Evolutionary conservation across 2,888 invertebrate genomes (phyloP).

Genomic region (Cantharis flavilabris): DNA sequence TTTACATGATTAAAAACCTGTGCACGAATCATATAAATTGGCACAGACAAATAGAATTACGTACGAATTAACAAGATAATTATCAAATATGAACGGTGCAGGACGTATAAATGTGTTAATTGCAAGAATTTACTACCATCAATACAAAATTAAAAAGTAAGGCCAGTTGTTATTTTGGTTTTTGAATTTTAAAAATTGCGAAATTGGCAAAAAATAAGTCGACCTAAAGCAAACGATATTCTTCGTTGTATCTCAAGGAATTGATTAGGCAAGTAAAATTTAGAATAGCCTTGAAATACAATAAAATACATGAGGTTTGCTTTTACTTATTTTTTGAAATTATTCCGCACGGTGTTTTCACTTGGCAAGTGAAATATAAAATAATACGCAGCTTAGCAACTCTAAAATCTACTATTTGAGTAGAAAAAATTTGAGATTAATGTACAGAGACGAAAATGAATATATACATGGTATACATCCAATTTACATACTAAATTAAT

Average conservation of each 20-base stretch:
- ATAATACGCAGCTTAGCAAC: neutral
- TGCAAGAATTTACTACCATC: neutral
- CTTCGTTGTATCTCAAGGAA: neutral
- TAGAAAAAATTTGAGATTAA: neutral
- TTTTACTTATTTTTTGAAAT: neutral
- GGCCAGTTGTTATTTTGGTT: neutral
- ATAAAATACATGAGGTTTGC: neutral
- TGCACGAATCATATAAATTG: neutral
- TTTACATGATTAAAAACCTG: neutral
- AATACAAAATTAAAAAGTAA: neutral
- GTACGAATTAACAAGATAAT: neutral
- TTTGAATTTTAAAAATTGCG: neutral
- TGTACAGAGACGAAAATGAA: neutral
- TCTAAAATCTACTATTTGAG: neutral
- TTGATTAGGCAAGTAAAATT: neutral
- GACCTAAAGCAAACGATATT: neutral
- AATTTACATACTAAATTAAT: neutral
- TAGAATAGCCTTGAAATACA: neutral
- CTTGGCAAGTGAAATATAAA: neutral
- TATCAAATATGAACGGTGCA: neutral
- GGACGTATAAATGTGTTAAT: neutral
- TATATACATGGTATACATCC: neutral
- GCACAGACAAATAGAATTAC: neutral
- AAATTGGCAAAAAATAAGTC: neutral
- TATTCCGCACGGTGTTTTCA: neutral